Evolutionary conservation across 1,140 invertebrate species (phyloP), one percentile per base, ranked within the genome.

Genomic region (Drosophila watanabei): DNA sequence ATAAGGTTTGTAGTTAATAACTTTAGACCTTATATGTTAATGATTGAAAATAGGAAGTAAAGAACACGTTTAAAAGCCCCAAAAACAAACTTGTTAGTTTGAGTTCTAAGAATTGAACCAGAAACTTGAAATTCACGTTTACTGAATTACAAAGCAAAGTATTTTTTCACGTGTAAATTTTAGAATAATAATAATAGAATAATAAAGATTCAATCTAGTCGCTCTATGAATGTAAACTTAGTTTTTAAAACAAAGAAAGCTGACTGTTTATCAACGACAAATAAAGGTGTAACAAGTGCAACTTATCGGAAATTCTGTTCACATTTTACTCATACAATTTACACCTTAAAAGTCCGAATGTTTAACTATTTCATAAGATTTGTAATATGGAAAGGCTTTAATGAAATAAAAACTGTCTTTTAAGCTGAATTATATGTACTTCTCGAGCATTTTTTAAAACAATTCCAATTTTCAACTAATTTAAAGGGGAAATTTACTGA

Each of bases 201-300:
- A n/a, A n/a, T n/a, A n/a, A 5, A n/a, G 33, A 32, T 13, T 63
- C n/a, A 37, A 24, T 20, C 11, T 6, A n/a, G 8, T 2, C 11
- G 24, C 9, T 18, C 41, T 37, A 20, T 52, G 30, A 64, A 52
- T 54, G 11, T 35, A 52, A 68, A 54, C 14, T 52, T 5, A 65
- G 20, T 11, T 69, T 45, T 24, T 35, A 64, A 64, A 43, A 18
- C 46, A 51, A 63, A 51, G 20, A 69, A 24, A 39, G 11, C 13
- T 14, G 11, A 24, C 49, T 68, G 32, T 35, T 32, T 39, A 56
- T 14, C 11, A 6, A n/a, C 13, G 14, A 43, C 49, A 73, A 60
- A 73, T 57, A 59, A 41, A 4, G 33, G 46, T 37, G 64, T 37
- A 32, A 37, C 41, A 63, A 63, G 14, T 41, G 45, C 45, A 16